Base-by-base conservation (phyloP, 2,888 invertebrate species). In the Disparrhopalites patrizii region DNA sequence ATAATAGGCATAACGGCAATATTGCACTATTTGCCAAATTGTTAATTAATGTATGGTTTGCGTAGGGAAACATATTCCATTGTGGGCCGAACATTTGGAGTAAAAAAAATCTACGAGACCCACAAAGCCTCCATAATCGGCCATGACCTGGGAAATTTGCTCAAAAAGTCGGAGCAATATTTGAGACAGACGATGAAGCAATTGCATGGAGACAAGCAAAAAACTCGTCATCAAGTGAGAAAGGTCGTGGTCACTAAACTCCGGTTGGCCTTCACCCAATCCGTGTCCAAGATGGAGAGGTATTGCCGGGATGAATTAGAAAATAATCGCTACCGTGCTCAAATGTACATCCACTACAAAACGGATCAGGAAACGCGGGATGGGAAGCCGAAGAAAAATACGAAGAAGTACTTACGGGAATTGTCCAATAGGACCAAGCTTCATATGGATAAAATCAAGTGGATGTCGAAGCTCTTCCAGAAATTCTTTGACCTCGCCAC, bases 261-360 rank as follows among this genome's bases (percentile, higher is more conserved):
- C 4, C 28, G 30, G n/a, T 1, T 15, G 2, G 4, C 15, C 30
- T 52, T 52, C n/a, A 52, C n/a, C 28, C n/a, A 7, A 2, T 2
- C 3, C 3, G 13, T 52, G n/a, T 5, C 10, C 30, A 18, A 52
- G 30, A 28, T 28, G 27, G 28, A 52, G 18, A 52, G 30, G 28
- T 13, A 3, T 27, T 15, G 15, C 2, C 15, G 28, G 13, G 27
- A 28, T 7, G 52, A 52, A 3, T 27, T 52, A 25, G 28, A 52
- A 52, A 15, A 15, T 10, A 52, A 52, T 52, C n/a, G 27, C 15
- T 3, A 25, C n/a, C 25, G 52, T 13, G 52, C 52, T 13, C n/a
- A 28, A 7, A 52, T 52, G 52, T 52, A 27, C 52, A 18, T 52
- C 30, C 25, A 15, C 1, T 52, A 52, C 28, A 52, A 52, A 52